Evolutionary conservation across 2,888 invertebrate species (phyloP), one percentile per base, ranked within the genome.

Genomic region (Epsilonema sp.): DNA sequence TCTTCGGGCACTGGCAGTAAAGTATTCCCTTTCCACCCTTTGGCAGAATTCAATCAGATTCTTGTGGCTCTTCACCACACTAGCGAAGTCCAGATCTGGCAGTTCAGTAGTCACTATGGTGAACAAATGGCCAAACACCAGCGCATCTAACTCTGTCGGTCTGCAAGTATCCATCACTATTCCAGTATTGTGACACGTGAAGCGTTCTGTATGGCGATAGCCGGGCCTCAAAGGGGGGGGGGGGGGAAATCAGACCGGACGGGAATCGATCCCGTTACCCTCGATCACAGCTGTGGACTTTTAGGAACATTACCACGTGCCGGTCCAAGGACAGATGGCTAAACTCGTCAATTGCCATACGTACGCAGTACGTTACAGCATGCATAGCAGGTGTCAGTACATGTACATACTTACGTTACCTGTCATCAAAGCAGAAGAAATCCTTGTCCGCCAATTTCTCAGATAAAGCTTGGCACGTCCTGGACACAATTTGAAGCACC

Each of bases 101-200:
- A 92, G 70, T 2, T 80, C 76, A 3, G 86, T 89, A 5, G 90
- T 90, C 49, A 92, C 72, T 55, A 94, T 79, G 0, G 86, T 82
- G 70, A 82, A 94, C n/a, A 94, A 74, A 69, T 94, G 94, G 0
- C 92, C 94, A 73, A 90, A 97, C 0, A 87, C 83, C 31, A 94
- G 70, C 1, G 92, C 92, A 69, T 97, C 94, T 52, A 92, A 70
- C 68, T 94, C 92, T 26, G 87, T 87, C 1, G 90, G 89, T 46
- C 83, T 83, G 72, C 55, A 72, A 68, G 58, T 51, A 51, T 57
- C 44, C 37, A 39, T 3, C 22, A 46, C 40, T 37, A 8, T 2
- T 20, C 11, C 25, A 13, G 8, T 31, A 31, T 31, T 11, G 8
- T 31, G 16, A 11, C 31, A 11, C 31, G 16, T 31, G 8, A 8